Evolutionary conservation across 2,888 invertebrate genomes (phyloP), one percentile per base, ranked within the genome.

Genomic region (Mimachlamys varia): DNA sequence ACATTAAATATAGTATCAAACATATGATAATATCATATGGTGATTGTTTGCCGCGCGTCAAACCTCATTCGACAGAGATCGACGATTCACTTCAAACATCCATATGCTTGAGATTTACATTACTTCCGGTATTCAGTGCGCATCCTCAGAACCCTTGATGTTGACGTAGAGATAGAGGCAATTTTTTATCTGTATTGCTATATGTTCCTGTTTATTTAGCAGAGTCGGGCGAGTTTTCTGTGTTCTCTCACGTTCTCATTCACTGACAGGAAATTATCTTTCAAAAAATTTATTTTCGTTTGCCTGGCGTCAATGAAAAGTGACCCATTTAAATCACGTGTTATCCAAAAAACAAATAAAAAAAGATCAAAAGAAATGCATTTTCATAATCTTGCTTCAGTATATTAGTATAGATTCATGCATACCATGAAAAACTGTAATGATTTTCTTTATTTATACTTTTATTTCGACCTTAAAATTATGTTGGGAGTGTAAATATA

Each of bases 101-200:
- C 76, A 76, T 76, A 33, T 76, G 76, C 76, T 76, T 76, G 76
- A 76, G 13, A 76, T 76, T 76, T 76, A 76, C 76, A 76, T 76
- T 76, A 76, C 76, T 76, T 76, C 76, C 76, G 76, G 76, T 76
- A 76, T 76, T 33, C 76, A 27, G 76, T 76, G 76, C 76, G 76
- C 76, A 76, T 76, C 76, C 76, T 76, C 76, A 76, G 76, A 76
- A 76, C 76, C 76, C 76, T 76, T 76, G 76, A 33, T 76, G 76
- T 76, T 76, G 76, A 76, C 27, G 76, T 76, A 76, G 76, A 76
- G 2, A 76, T 27, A 76, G 76, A 76, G 76, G 33, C 7, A 76
- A 76, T 76, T 76, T 76, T 44, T 76, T 76, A 27, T 76, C 76
- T 76, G 0, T 76, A 76, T 76, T 76, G 76, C 76, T 76, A 76